Evolutionary conservation across 2,888 invertebrate species (phyloP), one percentile per base, ranked within the genome.

Genomic region (Iselma pallidipennis): DNA sequence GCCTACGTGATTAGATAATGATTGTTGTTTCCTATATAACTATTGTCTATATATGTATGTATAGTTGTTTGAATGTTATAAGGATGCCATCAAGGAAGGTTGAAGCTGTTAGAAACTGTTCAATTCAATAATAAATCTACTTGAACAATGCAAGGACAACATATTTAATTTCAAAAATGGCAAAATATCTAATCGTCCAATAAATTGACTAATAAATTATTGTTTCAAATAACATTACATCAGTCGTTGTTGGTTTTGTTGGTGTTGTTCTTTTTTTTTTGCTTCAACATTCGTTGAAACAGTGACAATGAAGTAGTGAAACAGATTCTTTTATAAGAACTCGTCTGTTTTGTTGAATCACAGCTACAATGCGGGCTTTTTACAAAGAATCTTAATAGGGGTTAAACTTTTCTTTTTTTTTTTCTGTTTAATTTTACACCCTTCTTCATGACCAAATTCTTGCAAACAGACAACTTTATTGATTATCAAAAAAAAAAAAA

Each of bases 121-220:
- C 33, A 58, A 62, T 58, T 62, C 55, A 51, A 45, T 50, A 37
- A 67, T 71, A 68, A 69, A 71, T 71, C 71, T 66, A 60, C 33
- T 14, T 45, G 54, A 65, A 71, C 71, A 71, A 71, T 71, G 69
- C 69, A 71, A 71, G 71, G 71, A 67, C 71, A 71, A 16, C n/a
- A 37, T 37, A 37, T 37, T 37, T 14, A 37, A 37, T 37, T 37
- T 16, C 5, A 6, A 16, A 7, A 16, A 37, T 37, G 33, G 33
- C 33, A 37, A 37, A 37, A 37, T 37, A 37, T 37, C 33, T 37
- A 37, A 37, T 37, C 14, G 33, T 37, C 16, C 33, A 37, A 37
- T 37, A 37, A 37, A 37, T 37, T 37, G 33, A 16, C 33, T 37
- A 37, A 37, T 37, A 37, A 37, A 37, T 14, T 14, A 16, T 16